Evolutionary conservation across 2,797 vertebrate genomes (phyloP), one percentile per base, ranked within the genome.

Genomic region (Gambusia yucatana): DNA sequence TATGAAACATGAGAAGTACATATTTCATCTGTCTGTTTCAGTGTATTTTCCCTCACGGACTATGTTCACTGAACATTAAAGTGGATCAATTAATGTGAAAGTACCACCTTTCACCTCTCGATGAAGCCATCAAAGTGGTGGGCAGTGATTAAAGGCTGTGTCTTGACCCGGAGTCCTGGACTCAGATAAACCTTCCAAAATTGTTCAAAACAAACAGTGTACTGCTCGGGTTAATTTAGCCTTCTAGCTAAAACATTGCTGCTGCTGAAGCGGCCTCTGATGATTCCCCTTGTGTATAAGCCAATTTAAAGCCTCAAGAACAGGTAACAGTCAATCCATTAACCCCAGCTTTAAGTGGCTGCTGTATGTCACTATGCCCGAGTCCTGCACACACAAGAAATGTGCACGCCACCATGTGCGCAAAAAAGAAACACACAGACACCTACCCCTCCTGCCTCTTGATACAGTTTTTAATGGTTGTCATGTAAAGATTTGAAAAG

Each of bases 251-350:
- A 92, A 94, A 95, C 82, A 72, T 52, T 0, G 43, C 92, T 91
- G 84, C 82, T 88, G 86, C 86, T 75, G 94, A 93, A 85, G 91
- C 84, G 70, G 82, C 75, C 46, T 74, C 30, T n/a, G 89, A 91
- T 90, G 94, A 93, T 93, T 96, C 95, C 96, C 95, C 96, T 91
- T 93, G 96, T 96, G 97, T 96, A 95, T 84, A 89, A 95, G 94
- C 87, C 91, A 94, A 92, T 95, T 95, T 96, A 96, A 97, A 94
- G 95, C 96, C 93, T 95, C 87, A 89, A 95, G 95, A 95, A 92
- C 97, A 97, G 97, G 97, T 98, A 98, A 97, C 97, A 98, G 96
- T 97, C 97, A 99, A 96, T 97, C 97, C 97, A 99, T 99, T 99
- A 99, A 98, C 98, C 98, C 98, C 95, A 97, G 96, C 95, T 97